phyloP scores from a whole-genome alignment of 64 coral and sea anemone genomes.

The Montipora foliosa region DNA sequence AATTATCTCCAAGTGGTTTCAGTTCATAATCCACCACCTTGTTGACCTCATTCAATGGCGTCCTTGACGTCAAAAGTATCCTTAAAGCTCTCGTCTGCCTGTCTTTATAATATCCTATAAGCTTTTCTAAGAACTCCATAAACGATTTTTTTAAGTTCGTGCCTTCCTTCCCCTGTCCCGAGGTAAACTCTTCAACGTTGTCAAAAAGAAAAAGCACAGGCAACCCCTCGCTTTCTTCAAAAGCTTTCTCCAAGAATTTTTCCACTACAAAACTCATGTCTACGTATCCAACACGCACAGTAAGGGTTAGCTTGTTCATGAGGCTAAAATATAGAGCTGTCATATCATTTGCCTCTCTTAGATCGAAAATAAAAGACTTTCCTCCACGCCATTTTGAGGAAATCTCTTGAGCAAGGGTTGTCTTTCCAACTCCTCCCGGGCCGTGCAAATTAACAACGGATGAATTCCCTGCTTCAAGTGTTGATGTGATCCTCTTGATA shows the following conservation, averaged over 20 bases:
- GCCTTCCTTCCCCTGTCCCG: not conserved
- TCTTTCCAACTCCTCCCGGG: too few relatives aligned
- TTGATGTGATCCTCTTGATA: too few relatives aligned
- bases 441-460: too few relatives aligned
- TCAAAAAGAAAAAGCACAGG: not conserved
- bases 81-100: not conserved
- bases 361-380: too few relatives aligned
- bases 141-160: not conserved
- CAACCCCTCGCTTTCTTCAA: too few relatives aligned
- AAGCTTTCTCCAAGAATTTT: too few relatives aligned
- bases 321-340: not conserved
- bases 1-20: not conserved
- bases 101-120: too few relatives aligned
- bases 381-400: too few relatives aligned
- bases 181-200: not conserved
- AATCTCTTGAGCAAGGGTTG: too few relatives aligned
- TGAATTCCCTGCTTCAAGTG: too few relatives aligned
- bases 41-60: not conserved
- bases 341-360: not conserved
- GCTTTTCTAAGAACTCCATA: not conserved
- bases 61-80: conserved; percentile 1
- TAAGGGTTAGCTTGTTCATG: not conserved
- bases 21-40: conserved; percentile 6
- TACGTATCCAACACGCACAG: not conserved
- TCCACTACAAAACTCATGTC: too few relatives aligned